Conservation (phyloP, 2,113 vertebrate genomes). For the Plectropomus leopardus region DNA sequence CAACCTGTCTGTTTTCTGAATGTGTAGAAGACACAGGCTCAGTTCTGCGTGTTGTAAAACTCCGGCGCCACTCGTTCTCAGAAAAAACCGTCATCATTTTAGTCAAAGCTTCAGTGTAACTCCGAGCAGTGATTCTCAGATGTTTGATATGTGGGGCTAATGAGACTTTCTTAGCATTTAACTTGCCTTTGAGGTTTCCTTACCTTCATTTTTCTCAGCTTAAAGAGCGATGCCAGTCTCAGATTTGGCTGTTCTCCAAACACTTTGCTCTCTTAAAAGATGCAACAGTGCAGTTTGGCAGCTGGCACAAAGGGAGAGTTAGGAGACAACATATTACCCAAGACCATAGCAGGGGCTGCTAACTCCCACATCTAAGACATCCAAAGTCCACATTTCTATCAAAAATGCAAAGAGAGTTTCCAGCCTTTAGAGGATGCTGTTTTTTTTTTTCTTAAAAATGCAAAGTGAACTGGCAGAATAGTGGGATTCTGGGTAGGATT, state of each 20-base stretch:
- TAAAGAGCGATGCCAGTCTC: conserved; percentile 10
- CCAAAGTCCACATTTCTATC: conserved; percentile 58
- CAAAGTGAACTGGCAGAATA: conserved; percentile 36
- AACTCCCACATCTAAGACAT: conserved; percentile 50
- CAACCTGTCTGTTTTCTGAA: background rate
- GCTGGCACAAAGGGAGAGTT: conserved; percentile 40
- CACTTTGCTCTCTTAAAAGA: conserved; percentile 63
- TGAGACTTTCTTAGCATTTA: background rate
- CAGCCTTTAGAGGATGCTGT: conserved; percentile 19
- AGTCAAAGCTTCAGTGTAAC: background rate
- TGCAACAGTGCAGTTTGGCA: conserved; percentile 63
- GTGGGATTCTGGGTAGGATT: conserved; percentile 31
- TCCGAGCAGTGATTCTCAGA: background rate
- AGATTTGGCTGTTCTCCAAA: conserved; percentile 54
- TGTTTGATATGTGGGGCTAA: background rate
- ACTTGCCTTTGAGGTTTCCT: conserved; percentile 11
- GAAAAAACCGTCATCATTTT: too few relatives aligned
- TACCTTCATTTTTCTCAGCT: conserved; percentile 35
- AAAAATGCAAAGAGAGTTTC: conserved; percentile 57
- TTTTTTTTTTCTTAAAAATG: conserved; percentile 4
- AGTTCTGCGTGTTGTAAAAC: background rate
- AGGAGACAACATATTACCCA: conserved; percentile 40
- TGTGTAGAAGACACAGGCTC: background rate
- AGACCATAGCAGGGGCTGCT: conserved; percentile 38
- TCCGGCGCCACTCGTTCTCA: background rate